Base-by-base conservation (phyloP, 2,888 invertebrate genomes). In the Heterodera filipjevi region DNA sequence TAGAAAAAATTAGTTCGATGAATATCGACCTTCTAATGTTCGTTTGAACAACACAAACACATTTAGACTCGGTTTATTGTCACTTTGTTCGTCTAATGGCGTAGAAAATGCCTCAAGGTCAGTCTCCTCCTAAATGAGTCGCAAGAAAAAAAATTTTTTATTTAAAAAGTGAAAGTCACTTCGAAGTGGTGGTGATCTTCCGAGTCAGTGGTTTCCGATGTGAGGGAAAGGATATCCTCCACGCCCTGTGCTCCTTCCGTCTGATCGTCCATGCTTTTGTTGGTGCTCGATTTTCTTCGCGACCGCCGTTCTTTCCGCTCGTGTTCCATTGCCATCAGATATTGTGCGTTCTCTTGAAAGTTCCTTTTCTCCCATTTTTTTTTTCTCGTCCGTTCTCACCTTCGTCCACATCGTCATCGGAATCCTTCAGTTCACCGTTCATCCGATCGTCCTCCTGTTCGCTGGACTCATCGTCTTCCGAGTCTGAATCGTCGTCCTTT, bases 341-440 rank as follows among this genome's bases (percentile, higher is more conserved):
- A 84, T 75, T 85, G 84, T 32, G 76, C 53, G 1, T 75, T 76
- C 14, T 66, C 78, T 80, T 39, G 39, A 80, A 5, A 0, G 59
- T 32, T 14, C 6, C 30, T 33, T 0, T 39, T 66, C 22, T 14
- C 19, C 39, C 35, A 3, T 16, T 53, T 32, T 64, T 12, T 16
- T 27, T 22, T 27, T 6, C 22, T 2, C 5, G 5, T 8, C 1
- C 10, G 22, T 19, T 19, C 49, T n/a, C 33, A 76, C 83, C 76
- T 64, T 86, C 84, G 68, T 85, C 82, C 53, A 86, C 46, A 32
- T 84, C 84, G 70, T 84, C 84, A 44, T 84, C 84, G 32, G 80
- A 80, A 46, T 84, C 84, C n/a, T 83, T 76, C 32, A 84, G 75
- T 14, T 84, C 84, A 10, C 73, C 77, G 32, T 82, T 85, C 35